phyloP scores from a whole-genome alignment of 2,113 vertebrate species.

The Phrynosoma blainvillii region DNA sequence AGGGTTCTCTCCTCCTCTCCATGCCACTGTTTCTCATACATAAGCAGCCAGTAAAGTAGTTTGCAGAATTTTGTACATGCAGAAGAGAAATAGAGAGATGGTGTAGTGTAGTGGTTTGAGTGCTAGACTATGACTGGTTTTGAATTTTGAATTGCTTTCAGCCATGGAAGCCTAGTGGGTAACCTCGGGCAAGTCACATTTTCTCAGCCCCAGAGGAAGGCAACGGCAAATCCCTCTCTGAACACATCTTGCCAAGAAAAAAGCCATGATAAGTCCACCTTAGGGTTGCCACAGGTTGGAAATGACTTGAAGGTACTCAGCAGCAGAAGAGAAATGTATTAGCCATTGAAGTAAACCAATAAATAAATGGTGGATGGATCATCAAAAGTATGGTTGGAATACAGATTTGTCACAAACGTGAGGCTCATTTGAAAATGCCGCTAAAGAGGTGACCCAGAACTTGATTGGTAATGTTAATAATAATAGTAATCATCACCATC shows the following conservation, averaged over 20 bases:
- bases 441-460: not conserved
- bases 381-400: not conserved
- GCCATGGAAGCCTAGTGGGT: too few species aligned
- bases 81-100: not conserved
- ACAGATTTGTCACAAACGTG: not conserved
- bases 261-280: too few species aligned
- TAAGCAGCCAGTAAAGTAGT: conserved; percentile 12
- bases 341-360: not conserved
- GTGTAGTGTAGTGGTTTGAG: too few species aligned
- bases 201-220: too few species aligned
- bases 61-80: not conserved
- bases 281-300: too few species aligned
- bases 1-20: not conserved
- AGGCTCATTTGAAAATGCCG: not conserved
- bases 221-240: too few species aligned
- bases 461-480: not conserved
- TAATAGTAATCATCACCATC: not conserved
- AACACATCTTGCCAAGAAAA: too few species aligned
- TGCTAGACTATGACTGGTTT: too few species aligned
- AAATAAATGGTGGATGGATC: not conserved
- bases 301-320: too few species aligned
- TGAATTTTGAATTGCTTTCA: too few species aligned
- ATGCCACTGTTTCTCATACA: not conserved
- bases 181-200: too few species aligned
- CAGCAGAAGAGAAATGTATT: not conserved